Conservation (phyloP, 2,113 vertebrate species). For the Ceuthmochares aereus region DNA sequence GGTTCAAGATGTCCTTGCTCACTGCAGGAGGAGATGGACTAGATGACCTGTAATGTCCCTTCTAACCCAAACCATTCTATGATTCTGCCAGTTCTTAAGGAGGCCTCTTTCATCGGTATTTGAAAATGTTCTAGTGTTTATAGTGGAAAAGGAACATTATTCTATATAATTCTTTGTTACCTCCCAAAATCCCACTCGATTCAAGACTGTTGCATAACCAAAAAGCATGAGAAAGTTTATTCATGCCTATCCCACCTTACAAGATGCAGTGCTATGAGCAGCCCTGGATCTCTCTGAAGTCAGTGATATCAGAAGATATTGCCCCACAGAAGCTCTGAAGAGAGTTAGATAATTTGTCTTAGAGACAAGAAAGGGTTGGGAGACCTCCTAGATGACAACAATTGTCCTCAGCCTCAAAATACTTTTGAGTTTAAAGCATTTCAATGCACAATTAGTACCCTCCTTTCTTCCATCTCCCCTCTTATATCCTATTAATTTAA, state of each 20-base stretch:
- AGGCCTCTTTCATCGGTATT: not conserved
- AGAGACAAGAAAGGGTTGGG: not conserved
- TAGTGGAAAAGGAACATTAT: not conserved
- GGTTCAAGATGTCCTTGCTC: too few species aligned
- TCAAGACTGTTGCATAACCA: not conserved
- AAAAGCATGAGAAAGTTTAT: not conserved
- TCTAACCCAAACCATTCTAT: too few species aligned
- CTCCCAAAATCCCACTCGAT: not conserved
- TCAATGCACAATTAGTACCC: not conserved
- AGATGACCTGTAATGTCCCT: too few species aligned
- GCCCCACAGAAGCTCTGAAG: not conserved
- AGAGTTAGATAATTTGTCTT: not conserved
- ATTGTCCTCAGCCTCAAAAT: not conserved
- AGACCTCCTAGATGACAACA: not conserved
- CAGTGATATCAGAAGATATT: not conserved
- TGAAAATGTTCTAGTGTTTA: not conserved
- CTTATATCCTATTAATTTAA: not conserved
- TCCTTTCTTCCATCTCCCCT: not conserved
- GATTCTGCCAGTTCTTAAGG: not conserved
- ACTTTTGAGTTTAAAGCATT: not conserved
- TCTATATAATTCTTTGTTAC: not conserved
- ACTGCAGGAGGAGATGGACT: too few species aligned
- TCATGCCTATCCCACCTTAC: not conserved
- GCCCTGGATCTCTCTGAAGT: not conserved
- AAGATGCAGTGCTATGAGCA: not conserved